Evolutionary conservation across 2,888 invertebrate genomes (phyloP).

Genomic region (Andrena hattorfiana): DNA sequence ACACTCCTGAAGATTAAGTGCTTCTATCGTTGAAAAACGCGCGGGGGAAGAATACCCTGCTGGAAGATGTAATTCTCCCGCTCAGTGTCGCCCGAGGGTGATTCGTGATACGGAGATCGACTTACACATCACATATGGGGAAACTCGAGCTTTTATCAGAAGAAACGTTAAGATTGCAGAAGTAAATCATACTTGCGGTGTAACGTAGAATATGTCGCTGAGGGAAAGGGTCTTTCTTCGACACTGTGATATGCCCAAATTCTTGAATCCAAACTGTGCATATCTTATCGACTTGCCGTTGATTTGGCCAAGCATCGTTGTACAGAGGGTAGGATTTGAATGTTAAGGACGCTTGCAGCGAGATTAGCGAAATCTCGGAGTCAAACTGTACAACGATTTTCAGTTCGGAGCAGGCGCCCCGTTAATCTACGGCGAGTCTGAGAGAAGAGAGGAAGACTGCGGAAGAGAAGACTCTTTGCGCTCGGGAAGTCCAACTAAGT

Average conservation of each 20-base stretch:
- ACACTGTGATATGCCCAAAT: too few species aligned
- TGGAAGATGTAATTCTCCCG: background rate
- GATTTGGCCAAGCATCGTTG: conserved; percentile 27
- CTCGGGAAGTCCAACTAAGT: conserved; percentile 68
- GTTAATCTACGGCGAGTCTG: conserved; percentile 59
- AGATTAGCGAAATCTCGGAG: conserved; percentile 66
- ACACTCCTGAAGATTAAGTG: background rate
- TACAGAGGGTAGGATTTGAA: conserved; percentile 38
- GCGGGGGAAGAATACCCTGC: background rate
- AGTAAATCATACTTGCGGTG: too few species aligned
- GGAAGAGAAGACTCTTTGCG: conserved; percentile 59
- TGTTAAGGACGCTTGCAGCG: conserved; percentile 42
- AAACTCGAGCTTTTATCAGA: too few species aligned
- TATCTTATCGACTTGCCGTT: conserved; percentile 8
- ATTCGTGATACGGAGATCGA: background rate
- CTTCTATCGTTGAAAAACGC: background rate
- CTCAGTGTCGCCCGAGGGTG: background rate
- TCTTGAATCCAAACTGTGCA: background rate
- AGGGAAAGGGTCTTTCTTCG: too few species aligned
- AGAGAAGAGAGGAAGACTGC: conserved; percentile 53
- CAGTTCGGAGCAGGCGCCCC: conserved; percentile 54
- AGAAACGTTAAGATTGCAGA: too few species aligned
- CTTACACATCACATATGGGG: background rate
- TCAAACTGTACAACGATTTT: conserved; percentile 67
- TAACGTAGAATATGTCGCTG: too few species aligned